Evolutionary conservation across 2,888 invertebrate genomes (phyloP), one percentile per base, ranked within the genome.

Genomic region (Eumacrocentrus americanus): DNA sequence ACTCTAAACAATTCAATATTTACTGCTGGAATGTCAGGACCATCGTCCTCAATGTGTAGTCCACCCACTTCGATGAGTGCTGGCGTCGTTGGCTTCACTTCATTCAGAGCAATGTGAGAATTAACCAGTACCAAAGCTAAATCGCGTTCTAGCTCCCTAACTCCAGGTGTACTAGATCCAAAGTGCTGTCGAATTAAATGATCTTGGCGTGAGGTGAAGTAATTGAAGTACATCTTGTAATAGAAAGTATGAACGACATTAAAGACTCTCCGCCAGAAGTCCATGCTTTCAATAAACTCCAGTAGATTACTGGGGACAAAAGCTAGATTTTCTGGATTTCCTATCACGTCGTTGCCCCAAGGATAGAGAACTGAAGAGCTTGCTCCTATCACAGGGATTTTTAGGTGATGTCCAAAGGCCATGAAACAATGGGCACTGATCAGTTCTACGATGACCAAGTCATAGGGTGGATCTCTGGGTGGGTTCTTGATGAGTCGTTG

Each of bases 21-120:
- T 68, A 78, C 78, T 3, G 42, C 44, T 0, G 68, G 38, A 35
- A 76, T 42, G 46, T 68, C 65, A 0, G 67, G 12, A 1, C 61
- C 70, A 3, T 74, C 74, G 0, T 79, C 74, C 1, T 65, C 66
- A 4, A 86, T 81, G 62, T 87, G 87, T 56, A 86, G 74, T 29
- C 87, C 87, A 7, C 84, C 86, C 4, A 86, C 82, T 48, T 84
- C 81, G 6, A 86, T 74, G 64, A 85, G 76, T 2, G 79, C 80
- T 1, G 82, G 78, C 1, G 82, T 77, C 0, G 77, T 71, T 5
- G 85, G 83, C 48, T 82, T 78, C 3, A 83, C 70, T 2, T 81
- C 81, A 29, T 82, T 81, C 34, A 85, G 64, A 2, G 81, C 80
- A 35, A 81, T 77, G 72, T 85, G 83, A 50, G 82, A 81, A 70